Percentiles rank a stretch among this genome's conserved stretches.
Evolutionary conservation across 2,888 invertebrate species (phyloP).

Genomic region (Callyntrura guangdongensis): DNA sequence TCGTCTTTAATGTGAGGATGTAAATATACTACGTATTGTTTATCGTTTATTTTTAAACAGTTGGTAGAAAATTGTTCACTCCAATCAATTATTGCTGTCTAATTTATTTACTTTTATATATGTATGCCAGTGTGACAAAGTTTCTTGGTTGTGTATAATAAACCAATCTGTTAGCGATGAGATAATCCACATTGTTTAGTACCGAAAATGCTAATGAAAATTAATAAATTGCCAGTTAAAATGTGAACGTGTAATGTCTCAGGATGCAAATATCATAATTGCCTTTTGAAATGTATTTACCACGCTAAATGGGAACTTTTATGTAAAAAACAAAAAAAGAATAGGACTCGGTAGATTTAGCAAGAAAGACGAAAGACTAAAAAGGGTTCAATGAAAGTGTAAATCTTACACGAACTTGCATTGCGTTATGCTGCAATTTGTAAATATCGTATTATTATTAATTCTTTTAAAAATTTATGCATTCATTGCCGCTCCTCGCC

Average conservation of each 20-base stretch:
- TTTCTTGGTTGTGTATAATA: no score
- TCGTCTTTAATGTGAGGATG: background rate
- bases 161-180: no score
- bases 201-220: constrained; percentile 24
- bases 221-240: background rate
- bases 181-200: background rate
- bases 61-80: background rate
- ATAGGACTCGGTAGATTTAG: no score
- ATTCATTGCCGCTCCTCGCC: background rate
- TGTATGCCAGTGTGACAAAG: background rate
- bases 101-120: no score
- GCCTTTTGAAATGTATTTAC: background rate
- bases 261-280: background rate
- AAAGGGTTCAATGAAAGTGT: constrained; percentile 30
- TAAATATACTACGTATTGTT: background rate
- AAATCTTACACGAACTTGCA: background rate
- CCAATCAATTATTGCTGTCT: no score
- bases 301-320: no score
- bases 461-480: background rate
- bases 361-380: background rate
- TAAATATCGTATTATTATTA: background rate
- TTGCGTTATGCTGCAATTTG: background rate
- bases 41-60: background rate
- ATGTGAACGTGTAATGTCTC: background rate
- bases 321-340: no score